phyloP scores from a whole-genome alignment of 2,888 invertebrate species.

The Luperina testacea region DNA sequence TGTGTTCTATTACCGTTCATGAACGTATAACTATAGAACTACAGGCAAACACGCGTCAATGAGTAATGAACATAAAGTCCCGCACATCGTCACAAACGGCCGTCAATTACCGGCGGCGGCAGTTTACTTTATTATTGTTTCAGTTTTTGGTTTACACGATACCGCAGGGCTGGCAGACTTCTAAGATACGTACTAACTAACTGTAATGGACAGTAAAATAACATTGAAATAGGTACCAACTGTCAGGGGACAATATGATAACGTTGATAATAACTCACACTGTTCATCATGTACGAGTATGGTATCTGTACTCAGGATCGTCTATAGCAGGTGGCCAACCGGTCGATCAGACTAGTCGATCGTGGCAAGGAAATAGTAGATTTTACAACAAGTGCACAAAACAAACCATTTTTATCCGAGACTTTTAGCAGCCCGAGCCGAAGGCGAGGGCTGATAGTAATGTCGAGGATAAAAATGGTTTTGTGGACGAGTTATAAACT shows the following conservation, averaged over 20 bases:
- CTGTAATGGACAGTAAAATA: neutral
- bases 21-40: neutral
- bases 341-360: too few relatives aligned
- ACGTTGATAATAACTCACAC: neutral
- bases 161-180: conserved; percentile 44
- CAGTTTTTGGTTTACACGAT: conserved; percentile 56
- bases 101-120: conserved; percentile 48
- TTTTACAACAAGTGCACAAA: too few relatives aligned
- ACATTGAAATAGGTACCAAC: neutral
- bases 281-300: neutral
- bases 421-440: too few relatives aligned
- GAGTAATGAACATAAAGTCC: conserved; percentile 9
- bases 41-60: conserved; percentile 8
- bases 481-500: too few relatives aligned
- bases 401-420: too few relatives aligned
- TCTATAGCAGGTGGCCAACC: too few relatives aligned
- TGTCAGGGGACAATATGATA: neutral
- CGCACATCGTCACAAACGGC: conserved; percentile 36
- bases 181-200: too few relatives aligned
- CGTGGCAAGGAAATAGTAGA: too few relatives aligned
- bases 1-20: neutral
- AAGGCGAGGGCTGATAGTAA: too few relatives aligned
- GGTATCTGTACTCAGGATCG: neutral
- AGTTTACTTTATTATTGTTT: conserved; percentile 57
- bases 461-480: too few relatives aligned